Base-by-base conservation (phyloP, 2,113 vertebrate genomes). In the Acrocephalus kingi region DNA sequence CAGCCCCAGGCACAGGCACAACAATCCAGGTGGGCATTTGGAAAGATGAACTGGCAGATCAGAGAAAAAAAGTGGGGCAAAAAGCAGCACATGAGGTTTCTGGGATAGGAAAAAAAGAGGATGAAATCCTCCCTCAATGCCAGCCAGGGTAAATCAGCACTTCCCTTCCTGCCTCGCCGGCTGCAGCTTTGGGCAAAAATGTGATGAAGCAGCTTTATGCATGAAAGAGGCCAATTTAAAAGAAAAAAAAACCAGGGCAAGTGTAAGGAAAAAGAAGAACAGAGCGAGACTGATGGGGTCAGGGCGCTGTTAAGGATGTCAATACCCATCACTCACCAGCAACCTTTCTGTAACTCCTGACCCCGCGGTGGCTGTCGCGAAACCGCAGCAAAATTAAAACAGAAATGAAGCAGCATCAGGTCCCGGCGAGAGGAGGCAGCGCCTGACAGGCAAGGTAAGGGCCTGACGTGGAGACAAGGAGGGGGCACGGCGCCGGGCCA, bases 311-410 rank as follows among this genome's bases (percentile, higher is more conserved):
- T 93, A 62, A 86, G 90, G 87, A 82, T 93, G 95, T 94, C 96
- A 78, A 95, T 97, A 97, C 81, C 96, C 94, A 90, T 96, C 96
- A 96, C 94, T 97, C 93, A 95, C 59, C 80, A 85, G 52, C 87
- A 96, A 96, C 95, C 95, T 86, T 84, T 71, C 95, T 69, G 71
- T 92, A 96, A 95, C 96, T 94, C 96, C 76, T 82, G 76, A 96
- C 91, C 96, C 30, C 10, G 82, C 79, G 6, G 93, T 27, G 73
- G 83, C 91, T 90, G 87, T 84, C 92, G 87, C 20, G 31, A 79
- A 97, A 72, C 83, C 37, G 68, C 78, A 67, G 90, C 45, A 15
- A 96, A 96, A 91, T 94, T 94, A 95, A 96, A 97, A 58, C 78
- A 94, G 92, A 80, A 92, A 94, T 2, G 76, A 77, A 96, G 85